These are phyloP conservation scores for Pelosia muscerda DNA, from an alignment of 2,888 invertebrate genomes.

Conservation along the genomic window DNA sequence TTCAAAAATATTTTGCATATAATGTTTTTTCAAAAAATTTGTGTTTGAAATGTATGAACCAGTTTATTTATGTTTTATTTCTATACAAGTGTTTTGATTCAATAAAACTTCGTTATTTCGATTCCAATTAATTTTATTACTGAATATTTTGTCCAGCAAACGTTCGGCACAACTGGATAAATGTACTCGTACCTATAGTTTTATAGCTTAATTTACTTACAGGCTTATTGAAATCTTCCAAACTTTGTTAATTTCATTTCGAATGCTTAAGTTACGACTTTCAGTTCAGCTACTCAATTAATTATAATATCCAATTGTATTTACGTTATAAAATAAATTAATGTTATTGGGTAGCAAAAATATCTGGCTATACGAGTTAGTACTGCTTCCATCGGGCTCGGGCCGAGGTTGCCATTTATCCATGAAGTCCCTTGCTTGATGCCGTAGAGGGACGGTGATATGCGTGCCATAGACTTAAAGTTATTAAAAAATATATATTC, in stretches of 20 bases:
- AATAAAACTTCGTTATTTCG: conserved; percentile 8
- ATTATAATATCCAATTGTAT: conserved; percentile 20
- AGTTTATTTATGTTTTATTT: neutral
- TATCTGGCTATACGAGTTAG: too few relatives aligned
- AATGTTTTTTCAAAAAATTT: conserved; percentile 8
- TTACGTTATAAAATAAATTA: neutral
- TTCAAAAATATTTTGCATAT: neutral
- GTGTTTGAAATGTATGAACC: neutral
- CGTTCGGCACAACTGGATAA: conserved; percentile 3
- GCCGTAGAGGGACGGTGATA: too few relatives aligned
- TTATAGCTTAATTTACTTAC: conserved; percentile 12
- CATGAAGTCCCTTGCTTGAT: too few relatives aligned
- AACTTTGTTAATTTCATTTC: conserved; percentile 3
- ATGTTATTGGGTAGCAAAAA: neutral
- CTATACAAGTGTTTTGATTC: neutral
- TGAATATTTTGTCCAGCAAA: conserved; percentile 1
- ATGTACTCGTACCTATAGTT: too few relatives aligned
- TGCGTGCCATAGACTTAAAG: too few relatives aligned
- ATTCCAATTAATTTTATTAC: neutral
- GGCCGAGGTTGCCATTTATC: too few relatives aligned
- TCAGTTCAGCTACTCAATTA: neutral
- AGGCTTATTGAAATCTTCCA: conserved; percentile 15
- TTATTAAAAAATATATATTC: too few relatives aligned
- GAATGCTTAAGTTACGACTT: neutral
- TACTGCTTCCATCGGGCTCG: too few relatives aligned